Base-by-base conservation (phyloP, 2,888 invertebrate genomes). In the Linnaemya vulpina region DNA sequence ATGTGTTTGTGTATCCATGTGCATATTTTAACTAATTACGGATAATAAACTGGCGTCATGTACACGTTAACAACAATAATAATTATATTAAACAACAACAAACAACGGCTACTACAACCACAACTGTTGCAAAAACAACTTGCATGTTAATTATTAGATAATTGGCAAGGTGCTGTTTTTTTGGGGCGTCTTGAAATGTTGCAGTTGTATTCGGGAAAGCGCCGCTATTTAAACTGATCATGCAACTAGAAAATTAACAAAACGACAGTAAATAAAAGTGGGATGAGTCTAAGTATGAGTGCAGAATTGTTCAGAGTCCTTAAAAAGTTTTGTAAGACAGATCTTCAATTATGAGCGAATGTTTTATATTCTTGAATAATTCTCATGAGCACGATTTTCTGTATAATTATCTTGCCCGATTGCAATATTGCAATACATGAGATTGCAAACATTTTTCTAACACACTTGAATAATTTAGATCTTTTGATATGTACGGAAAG, bases 141-240 rank as follows among this genome's bases (percentile, higher is more conserved):
- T 82, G 53, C 70, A 75, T 75, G 78, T 85, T 85, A 85, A 82
- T 78, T 82, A 79, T 75, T 79, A 75, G 74, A 75, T 85, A 85
- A 85, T 78, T 85, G 75, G 49, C 60, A 55, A 77, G 84, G 74
- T 63, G 77, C 70, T 70, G 81, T 11, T 74, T 62, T n/a, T 73
- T 55, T 62, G 62, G 51, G 53, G 70, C 68, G 75, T 70, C 68
- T 62, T 22, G 51, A 11, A 8, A 58, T 43, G 51, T 25, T 25
- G 10, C 43, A 67, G 25, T n/a, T 74, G 46, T 22, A 68, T 51
- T 62, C 38, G 11, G 11, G n/a, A 9, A 65, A 53, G 67, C 30
- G 30, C 15, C n/a, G 17, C 58, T 35, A 15, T 40, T 38, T 35
- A 74, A 40, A 62, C 35, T 46, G 13, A 10, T 3, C 13, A 53